phyloP scores from a whole-genome alignment of 2,113 vertebrate genomes.

The Peromyscus californicus region DNA sequence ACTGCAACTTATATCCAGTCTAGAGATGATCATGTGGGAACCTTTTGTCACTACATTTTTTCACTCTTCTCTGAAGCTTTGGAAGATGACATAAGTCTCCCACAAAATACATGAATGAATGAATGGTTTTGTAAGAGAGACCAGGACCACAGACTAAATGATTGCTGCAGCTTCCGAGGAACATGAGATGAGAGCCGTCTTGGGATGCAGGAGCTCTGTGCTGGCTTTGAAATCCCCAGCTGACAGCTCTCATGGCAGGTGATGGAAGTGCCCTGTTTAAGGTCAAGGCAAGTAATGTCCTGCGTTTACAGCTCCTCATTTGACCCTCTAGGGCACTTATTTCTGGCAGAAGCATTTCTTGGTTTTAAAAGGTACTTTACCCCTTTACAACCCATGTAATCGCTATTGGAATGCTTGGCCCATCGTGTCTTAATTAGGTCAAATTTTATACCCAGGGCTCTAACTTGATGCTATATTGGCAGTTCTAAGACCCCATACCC shows the following conservation, averaged over 20 bases:
- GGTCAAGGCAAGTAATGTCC: slow-evolving; percentile 27
- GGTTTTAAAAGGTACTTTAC: slow-evolving; percentile 73
- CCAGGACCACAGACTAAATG: neutral
- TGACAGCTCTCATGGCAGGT: neutral
- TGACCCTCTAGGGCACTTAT: slow-evolving; percentile 43
- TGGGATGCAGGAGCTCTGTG: neutral
- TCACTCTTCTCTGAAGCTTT: neutral
- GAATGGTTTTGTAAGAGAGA: neutral
- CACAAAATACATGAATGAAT: neutral
- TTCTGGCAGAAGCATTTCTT: slow-evolving; percentile 72
- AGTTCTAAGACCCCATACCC: slow-evolving; percentile 22
- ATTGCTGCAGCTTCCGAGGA: neutral
- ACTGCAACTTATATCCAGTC: neutral
- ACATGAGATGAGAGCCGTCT: neutral
- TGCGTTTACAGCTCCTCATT: slow-evolving; percentile 43
- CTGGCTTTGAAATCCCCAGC: neutral
- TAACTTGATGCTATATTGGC: slow-evolving; percentile 57
- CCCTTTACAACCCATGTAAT: slow-evolving; percentile 74
- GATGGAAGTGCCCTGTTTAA: neutral
- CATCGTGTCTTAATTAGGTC: slow-evolving; percentile 77
- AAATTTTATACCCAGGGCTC: slow-evolving; percentile 74
- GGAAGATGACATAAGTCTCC: neutral
- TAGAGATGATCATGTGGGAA: neutral
- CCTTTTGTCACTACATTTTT: neutral
- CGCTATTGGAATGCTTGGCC: slow-evolving; percentile 73